Percentiles rank a stretch among this genome's conserved stretches.
Conservation (phyloP, 2,113 vertebrate species). For the Propithecus coquereli region DNA sequence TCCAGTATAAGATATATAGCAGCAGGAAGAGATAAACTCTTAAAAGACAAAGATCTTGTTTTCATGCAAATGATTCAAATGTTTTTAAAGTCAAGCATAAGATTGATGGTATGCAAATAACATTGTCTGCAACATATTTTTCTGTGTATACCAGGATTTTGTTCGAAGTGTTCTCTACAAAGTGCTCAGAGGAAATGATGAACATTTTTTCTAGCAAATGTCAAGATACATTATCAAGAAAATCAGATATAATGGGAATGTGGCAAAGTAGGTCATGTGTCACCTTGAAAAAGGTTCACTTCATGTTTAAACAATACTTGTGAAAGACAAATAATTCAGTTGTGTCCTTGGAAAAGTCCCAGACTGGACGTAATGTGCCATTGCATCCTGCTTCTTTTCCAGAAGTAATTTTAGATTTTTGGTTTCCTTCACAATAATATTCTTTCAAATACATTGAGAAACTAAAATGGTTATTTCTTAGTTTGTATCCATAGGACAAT, state of each 20-base stretch:
- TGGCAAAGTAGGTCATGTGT: not conserved
- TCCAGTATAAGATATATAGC: conserved; percentile 14
- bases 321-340: not conserved
- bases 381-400: not conserved
- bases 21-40: conserved; percentile 45
- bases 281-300: not conserved
- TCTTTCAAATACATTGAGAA: not conserved
- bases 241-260: not conserved
- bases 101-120: conserved; percentile 48
- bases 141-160: not conserved
- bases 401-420: not conserved
- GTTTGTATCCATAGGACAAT: not conserved
- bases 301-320: not conserved
- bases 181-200: not conserved
- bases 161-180: not conserved
- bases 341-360: not conserved
- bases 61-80: conserved; percentile 50
- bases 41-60: conserved; percentile 66
- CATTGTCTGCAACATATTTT: conserved; percentile 24
- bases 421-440: not conserved
- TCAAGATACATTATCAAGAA: not conserved
- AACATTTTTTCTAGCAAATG: conserved; percentile 36
- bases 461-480: not conserved
- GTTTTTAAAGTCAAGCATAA: conserved; percentile 50
- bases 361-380: not conserved